Evolutionary conservation across 2,888 invertebrate species (phyloP), one percentile per base, ranked within the genome.

Genomic region (Drosophila koepferae): DNA sequence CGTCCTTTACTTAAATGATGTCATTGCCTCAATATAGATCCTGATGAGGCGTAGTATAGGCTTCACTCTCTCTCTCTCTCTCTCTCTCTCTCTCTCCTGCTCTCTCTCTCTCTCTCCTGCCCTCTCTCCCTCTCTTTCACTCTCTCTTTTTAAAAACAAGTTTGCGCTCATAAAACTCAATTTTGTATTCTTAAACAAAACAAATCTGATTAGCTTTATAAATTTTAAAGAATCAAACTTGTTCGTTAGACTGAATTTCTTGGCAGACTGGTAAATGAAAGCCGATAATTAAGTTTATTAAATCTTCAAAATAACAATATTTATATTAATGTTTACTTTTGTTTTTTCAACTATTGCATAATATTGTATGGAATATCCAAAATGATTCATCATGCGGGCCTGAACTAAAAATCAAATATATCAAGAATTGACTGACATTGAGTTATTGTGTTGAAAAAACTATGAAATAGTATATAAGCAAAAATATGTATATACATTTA

Each of bases 1-100:
- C 66, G 80, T 89, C 89, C 89, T 89, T 86, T 64, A 56, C 16
- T 14, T 20, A 16, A 9, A 23, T 85, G 89, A 85, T 80, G 71
- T 85, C 85, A 85, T 66, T 31, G 16, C 53, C 71, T 63, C 62
- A 62, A 79, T 69, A 74, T 85, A 83, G 61, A 83, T 84, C 89
- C 87, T 89, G 77, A 56, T 69, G 55, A 73, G 56, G 44, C 63
- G 65, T 71, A 62, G 18, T 64, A 65, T 43, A 44, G 43, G 58
- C 49, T 16, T 49, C 12, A 36, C 46, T 23, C 41, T n/a, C 34
- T 44, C 28, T 28, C 40, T 2, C 40, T 10, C 14, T 51, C 20
- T 38, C 12, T 40, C 18, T 54, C 16, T 10, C 9, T 16, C 38
- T 23, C 16, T 16, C 38, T 16, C 20, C 10, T 23, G 9, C 18